These are phyloP conservation scores for Ceratina australensis DNA, from an alignment of 1,140 invertebrate genomes.

Conservation along the genomic window DNA sequence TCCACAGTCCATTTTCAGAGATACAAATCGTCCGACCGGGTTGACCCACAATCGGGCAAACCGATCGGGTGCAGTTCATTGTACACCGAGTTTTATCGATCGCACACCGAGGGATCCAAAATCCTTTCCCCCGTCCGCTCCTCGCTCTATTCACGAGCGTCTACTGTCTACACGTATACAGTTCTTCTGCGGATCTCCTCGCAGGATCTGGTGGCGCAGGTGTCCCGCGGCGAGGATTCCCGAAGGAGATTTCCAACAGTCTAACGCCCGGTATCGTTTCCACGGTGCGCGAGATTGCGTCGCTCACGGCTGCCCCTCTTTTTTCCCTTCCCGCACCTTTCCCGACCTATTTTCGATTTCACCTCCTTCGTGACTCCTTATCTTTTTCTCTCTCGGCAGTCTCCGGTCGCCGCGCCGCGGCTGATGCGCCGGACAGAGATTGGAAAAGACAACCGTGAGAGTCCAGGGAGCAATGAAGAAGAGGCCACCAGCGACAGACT, in stretches of 20 bases:
- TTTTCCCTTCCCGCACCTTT: conserved; percentile 7
- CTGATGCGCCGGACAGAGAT: conserved; percentile 45
- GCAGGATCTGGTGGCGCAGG: conserved; percentile 58
- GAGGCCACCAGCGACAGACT: not conserved
- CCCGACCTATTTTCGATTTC: conserved; percentile 34
- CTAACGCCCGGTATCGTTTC: conserved; percentile 63
- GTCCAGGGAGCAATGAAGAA: conserved; percentile 37
- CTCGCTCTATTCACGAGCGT: conserved; percentile 13
- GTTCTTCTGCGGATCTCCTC: conserved; percentile 40
- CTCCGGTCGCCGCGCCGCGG: conserved; percentile 10
- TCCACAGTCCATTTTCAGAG: conserved; percentile 36
- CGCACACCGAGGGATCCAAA: conserved; percentile 4
- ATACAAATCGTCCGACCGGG: not conserved
- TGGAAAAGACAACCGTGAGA: conserved; percentile 24
- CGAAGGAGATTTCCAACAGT: conserved; percentile 64
- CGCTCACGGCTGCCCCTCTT: conserved; percentile 40
- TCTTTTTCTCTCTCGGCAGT: conserved; percentile 35
- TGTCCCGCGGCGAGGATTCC: conserved; percentile 68
- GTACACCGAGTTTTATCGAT: conserved; percentile 17
- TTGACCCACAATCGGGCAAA: conserved; percentile 13
- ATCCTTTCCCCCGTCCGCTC: not conserved
- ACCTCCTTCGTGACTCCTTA: conserved; percentile 12
- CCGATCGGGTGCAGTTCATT: conserved; percentile 32
- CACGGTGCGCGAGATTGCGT: conserved; percentile 61
- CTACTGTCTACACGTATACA: not conserved